Base-by-base conservation (phyloP, 2,797 vertebrate species). In the Neostethus bicornis region DNA sequence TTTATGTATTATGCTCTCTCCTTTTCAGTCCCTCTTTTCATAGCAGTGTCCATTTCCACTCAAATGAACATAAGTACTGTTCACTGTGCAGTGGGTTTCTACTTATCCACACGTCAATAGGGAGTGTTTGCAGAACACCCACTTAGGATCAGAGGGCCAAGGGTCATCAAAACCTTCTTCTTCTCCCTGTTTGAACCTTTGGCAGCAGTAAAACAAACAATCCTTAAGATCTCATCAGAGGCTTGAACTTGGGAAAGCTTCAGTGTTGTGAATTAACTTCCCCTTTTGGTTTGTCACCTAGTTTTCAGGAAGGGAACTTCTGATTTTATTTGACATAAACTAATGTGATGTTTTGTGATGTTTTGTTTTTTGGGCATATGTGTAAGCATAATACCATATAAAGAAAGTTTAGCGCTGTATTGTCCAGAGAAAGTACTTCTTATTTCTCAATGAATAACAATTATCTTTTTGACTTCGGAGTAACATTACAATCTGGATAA, bases 111-210 rank as follows among this genome's bases (percentile, higher is more conserved):
- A 77, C 35, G 62, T 90, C 84, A 87, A 86, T 85, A 70, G 81
- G 59, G 77, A 83, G 75, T 85, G 83, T 88, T 85, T 83, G 83
- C 85, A 84, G 84, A 85, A 88, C 75, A 86, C 84, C 83, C 83
- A 86, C 85, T 73, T 83, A 84, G 88, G 82, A 81, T 79, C 78
- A 9, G 28, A 48, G 75, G 89, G 86, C 77, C 82, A 86, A 37
- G 77, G 90, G 86, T 89, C 87, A 89, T 90, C 82, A 81, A 89
- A 90, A 90, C 85, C 81, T 79, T 67, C 57, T 70, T 70, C 80
- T 65, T 85, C 70, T 83, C 76, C 64, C 65, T 47, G 69, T 89
- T 88, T 82, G 79, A 87, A 81, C 80, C 75, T 84, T 85, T 86
- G 80, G 84, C 77, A 70, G 80, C 68, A 80, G 74, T 56, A 87